Evolutionary conservation across 2,797 vertebrate species (phyloP).

Genomic region (Smutsia gigantea): DNA sequence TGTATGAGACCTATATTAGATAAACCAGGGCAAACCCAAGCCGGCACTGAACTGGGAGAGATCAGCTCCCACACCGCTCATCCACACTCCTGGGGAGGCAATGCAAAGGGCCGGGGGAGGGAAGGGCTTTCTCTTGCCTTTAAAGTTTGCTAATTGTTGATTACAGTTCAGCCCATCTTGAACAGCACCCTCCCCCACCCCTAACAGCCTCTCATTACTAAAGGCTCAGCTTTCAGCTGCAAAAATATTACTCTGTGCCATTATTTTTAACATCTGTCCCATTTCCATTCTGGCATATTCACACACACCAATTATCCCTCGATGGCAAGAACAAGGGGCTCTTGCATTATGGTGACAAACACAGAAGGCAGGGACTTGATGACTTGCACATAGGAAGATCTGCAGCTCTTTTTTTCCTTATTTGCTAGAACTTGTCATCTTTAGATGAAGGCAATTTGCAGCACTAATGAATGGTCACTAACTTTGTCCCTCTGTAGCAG

Average conservation of each 20-base stretch:
- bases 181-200: conserved; percentile 70
- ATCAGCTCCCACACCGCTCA: background rate
- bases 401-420: conserved; percentile 73
- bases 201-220: conserved; percentile 62
- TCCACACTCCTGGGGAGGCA: background rate
- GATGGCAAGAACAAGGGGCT: conserved; percentile 79
- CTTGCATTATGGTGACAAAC: conserved; percentile 82
- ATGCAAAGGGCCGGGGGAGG: background rate
- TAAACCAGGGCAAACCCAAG: background rate
- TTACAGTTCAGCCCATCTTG: conserved; percentile 67
- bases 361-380: conserved; percentile 76
- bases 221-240: conserved; percentile 76
- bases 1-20: background rate
- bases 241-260: conserved; percentile 84
- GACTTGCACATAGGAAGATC: conserved; percentile 69
- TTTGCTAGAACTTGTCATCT: conserved; percentile 78
- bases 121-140: background rate
- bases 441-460: conserved; percentile 83
- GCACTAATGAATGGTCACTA: conserved; percentile 72
- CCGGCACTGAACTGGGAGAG: background rate
- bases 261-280: conserved; percentile 85
- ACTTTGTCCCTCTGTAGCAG: background rate
- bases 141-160: conserved; percentile 81
- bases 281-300: conserved; percentile 84
- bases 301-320: conserved; percentile 81